phyloP scores from a whole-genome alignment of 2,888 invertebrate genomes.

The Xestobium rufovillosum region DNA sequence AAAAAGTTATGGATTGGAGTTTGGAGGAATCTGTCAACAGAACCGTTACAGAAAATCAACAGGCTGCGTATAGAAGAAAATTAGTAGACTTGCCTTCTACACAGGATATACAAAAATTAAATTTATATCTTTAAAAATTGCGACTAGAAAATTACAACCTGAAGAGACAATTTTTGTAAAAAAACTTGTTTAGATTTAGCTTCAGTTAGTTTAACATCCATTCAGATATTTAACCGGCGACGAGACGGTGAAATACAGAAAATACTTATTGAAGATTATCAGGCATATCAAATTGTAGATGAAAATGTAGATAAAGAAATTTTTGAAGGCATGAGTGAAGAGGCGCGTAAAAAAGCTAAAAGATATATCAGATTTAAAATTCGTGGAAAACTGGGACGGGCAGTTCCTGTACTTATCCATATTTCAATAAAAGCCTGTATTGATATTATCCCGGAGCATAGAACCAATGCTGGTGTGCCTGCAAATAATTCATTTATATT shows the following conservation, averaged over 20 bases:
- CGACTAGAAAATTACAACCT: slow-evolving; percentile 8
- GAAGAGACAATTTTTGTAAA: slow-evolving; percentile 8
- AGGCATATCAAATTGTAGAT: slow-evolving; percentile 12
- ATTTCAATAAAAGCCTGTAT: neutral
- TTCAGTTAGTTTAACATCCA: slow-evolving; percentile 13
- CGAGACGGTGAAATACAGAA: slow-evolving; percentile 18
- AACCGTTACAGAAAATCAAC: slow-evolving; percentile 13
- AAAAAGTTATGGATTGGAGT: no score
- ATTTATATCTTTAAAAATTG: slow-evolving; percentile 13
- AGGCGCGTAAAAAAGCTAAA: slow-evolving; percentile 1
- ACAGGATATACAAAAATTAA: slow-evolving; percentile 14
- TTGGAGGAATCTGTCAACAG: no score
- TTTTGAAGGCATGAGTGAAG: slow-evolving; percentile 7
- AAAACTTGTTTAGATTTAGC: slow-evolving; percentile 14
- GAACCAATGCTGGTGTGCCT: slow-evolving; percentile 6
- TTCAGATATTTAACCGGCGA: slow-evolving; percentile 19
- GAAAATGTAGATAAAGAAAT: slow-evolving; percentile 9
- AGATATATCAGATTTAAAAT: slow-evolving; percentile 8
- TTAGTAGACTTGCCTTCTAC: slow-evolving; percentile 13
- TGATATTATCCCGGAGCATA: slow-evolving; percentile 6
- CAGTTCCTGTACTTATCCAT: slow-evolving; percentile 11
- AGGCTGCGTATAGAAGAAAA: slow-evolving; percentile 13
- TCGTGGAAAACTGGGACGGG: slow-evolving; percentile 11
- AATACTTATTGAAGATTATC: slow-evolving; percentile 13
- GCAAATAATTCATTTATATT: slow-evolving; percentile 10